A percentile compares a stretch with the other conserved stretches of the same genome.
Conservation (phyloP, 2,113 vertebrate species). For the Sebastes fasciatus region DNA sequence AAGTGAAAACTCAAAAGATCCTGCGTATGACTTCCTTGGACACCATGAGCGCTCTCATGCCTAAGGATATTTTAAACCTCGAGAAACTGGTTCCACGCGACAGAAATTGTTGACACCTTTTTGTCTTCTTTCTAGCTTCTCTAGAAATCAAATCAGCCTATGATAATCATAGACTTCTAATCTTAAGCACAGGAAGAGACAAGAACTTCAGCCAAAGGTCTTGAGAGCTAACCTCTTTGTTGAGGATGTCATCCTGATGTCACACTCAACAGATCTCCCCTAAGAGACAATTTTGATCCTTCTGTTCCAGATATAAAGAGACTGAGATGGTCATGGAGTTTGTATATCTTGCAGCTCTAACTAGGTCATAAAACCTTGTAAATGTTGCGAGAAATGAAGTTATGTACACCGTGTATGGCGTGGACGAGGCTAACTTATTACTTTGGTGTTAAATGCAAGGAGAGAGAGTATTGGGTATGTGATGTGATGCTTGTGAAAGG, state of each 20-base stretch:
- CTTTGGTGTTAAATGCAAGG: conserved; percentile 28
- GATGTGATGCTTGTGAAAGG: conserved; percentile 26
- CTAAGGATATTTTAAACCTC: conserved; percentile 49
- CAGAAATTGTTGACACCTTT: conserved; percentile 30
- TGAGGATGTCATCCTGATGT: conserved; percentile 49
- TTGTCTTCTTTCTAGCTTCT: conserved; percentile 58
- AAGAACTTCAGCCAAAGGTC: conserved; percentile 66
- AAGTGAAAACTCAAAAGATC: conserved; percentile 57
- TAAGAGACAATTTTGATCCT: conserved; percentile 52
- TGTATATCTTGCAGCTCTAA: conserved; percentile 30
- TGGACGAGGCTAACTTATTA: conserved; percentile 13
- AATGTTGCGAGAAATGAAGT: conserved; percentile 12
- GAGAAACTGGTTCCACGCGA: conserved; percentile 29
- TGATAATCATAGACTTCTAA: conserved; percentile 81
- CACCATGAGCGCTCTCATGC: conserved; percentile 6
- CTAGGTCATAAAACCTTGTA: conserved; percentile 18
- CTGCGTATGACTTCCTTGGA: conserved; percentile 47
- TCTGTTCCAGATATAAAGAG: conserved; percentile 24
- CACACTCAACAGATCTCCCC: conserved; percentile 36
- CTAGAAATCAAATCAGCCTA: conserved; percentile 79
- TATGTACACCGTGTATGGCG: not conserved
- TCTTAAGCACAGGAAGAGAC: conserved; percentile 72
- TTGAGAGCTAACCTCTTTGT: conserved; percentile 48
- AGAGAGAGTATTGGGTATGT: conserved; percentile 19
- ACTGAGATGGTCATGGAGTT: conserved; percentile 18